Base-by-base conservation (phyloP, 2,113 vertebrate genomes). In the Bucco capensis region DNA sequence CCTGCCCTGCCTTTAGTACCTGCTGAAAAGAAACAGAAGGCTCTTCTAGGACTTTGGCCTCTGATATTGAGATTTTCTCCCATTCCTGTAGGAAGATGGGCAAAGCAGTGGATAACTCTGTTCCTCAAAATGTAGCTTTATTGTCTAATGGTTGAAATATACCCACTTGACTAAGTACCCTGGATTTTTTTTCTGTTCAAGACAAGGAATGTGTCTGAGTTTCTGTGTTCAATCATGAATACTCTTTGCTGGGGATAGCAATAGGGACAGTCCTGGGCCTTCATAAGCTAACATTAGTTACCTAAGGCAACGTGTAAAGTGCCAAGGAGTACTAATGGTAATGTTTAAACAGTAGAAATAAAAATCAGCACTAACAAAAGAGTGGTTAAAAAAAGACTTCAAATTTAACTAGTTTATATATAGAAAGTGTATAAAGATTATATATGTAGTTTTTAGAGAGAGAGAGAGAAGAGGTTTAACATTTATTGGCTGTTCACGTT, bases 401-500 rank as follows among this genome's bases (percentile, higher is more conserved):
- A 53, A 77, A 83, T 80, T 79, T 44, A 76, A 60, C 54, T 78
- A 62, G 10, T 30, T 82, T 58, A 33, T 74, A 66, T 42, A 50
- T 9, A 50, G 28, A 73, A 58, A 28, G 8, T 33, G 14, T 49
- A 50, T 23, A 47, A 27, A 19, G 67, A 69, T 30, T 54, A 56
- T 11, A 54, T 19, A 17, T 11, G 35, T 49, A 87, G 25, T 76
- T 91, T 85, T 91, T 85, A 80, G 13, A 54, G 38, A 81, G 38
- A 91, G 18, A 80, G 3, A 51, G 33, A 89, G 10, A 83, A 61
- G 35, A 5, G 14, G 1, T 16, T 88, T 79, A 84, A 28, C 50
- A 78, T 84, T 91, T 94, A 86, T 83, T 91, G 31, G 13, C 61
- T 81, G 28, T 69, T 91, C 56, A 57, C 38, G 81, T 90, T 92